A percentile compares a stretch with the other conserved stretches of the same genome.
These are phyloP conservation scores for Dipodomys spectabilis DNA, from an alignment of 2,113 vertebrate genomes.

Conservation along the genomic window DNA sequence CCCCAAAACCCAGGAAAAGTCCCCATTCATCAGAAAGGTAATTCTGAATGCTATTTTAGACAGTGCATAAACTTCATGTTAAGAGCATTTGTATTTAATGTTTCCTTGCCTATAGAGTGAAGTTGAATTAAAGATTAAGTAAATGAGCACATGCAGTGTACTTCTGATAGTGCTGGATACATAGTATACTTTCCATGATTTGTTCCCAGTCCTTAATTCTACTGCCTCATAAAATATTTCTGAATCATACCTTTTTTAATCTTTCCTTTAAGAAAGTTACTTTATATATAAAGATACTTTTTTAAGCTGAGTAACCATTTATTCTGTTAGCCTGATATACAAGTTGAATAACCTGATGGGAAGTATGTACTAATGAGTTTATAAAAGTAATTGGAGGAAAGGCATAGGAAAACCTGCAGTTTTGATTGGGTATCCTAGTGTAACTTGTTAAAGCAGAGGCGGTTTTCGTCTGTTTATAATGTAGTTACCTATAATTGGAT, in stretches of 20 bases:
- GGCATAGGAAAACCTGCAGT: background rate
- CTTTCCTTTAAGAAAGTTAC: conserved; percentile 25
- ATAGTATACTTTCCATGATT: background rate
- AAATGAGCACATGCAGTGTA: background rate
- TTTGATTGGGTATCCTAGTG: background rate
- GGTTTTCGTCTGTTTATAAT: background rate
- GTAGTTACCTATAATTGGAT: conserved; percentile 32
- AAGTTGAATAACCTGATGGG: background rate
- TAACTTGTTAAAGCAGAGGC: background rate
- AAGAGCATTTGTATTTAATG: background rate
- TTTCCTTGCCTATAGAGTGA: conserved; percentile 21
- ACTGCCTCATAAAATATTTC: conserved; percentile 14
- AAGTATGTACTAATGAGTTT: background rate
- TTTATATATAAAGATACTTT: background rate
- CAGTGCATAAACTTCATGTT: background rate
- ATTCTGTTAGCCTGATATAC: background rate
- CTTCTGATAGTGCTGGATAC: background rate
- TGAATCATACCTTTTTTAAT: conserved; percentile 6
- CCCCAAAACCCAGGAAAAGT: background rate
- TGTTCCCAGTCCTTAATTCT: conserved; percentile 26
- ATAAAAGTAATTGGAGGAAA: background rate
- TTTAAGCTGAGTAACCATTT: background rate
- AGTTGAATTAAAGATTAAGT: conserved; percentile 4
- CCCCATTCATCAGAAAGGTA: background rate
- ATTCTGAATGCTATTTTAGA: background rate